phyloP scores from a whole-genome alignment of 2,113 vertebrate genomes.

The Xenus cinereus region DNA sequence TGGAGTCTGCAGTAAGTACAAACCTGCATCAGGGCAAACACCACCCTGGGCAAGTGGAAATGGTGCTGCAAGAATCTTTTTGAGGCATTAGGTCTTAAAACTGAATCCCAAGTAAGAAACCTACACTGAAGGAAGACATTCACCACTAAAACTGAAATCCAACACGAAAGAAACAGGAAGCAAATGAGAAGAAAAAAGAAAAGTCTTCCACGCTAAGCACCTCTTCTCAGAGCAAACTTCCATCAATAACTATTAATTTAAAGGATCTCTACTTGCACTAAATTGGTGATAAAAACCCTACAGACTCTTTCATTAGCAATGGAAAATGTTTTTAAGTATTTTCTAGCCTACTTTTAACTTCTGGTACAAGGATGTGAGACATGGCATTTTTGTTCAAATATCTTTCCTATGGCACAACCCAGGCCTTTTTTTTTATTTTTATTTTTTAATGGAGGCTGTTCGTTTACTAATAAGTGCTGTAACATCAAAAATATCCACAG shows the following conservation, averaged over 20 bases:
- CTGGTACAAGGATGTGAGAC: rapidly evolving
- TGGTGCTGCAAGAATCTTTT: background rate
- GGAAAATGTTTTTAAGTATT: background rate
- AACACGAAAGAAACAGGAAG: background rate
- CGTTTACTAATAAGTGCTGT: background rate
- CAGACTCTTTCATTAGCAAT: background rate
- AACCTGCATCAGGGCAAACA: background rate
- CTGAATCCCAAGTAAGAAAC: background rate
- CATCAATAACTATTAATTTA: background rate
- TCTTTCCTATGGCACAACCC: background rate
- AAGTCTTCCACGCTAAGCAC: rapidly evolving
- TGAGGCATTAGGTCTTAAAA: background rate
- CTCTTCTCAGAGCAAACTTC: background rate
- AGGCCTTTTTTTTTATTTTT: background rate
- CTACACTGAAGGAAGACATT: background rate
- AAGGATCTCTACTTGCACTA: background rate
- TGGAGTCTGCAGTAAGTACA: background rate
- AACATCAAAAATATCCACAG: background rate
- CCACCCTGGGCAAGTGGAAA: background rate
- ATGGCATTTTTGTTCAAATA: background rate
- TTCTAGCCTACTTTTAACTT: background rate
- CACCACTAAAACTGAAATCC: background rate
- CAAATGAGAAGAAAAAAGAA: background rate
- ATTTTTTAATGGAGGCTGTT: background rate
- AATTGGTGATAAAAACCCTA: background rate